Evolutionary conservation across 2,888 invertebrate species (phyloP), one percentile per base, ranked within the genome.

Genomic region (Drosophila mimetica): DNA sequence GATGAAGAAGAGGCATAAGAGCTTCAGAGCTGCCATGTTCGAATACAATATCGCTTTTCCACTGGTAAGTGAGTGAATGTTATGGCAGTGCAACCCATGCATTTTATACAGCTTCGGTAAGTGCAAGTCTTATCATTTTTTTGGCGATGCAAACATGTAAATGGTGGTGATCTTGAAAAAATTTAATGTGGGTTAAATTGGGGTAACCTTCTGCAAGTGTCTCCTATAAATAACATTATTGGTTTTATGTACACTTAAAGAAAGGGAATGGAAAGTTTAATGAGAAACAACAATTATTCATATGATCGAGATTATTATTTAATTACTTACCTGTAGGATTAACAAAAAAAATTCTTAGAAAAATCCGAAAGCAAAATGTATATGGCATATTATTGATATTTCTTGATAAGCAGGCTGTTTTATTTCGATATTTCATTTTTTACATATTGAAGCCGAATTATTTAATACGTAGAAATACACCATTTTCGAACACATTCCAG

Each of bases 111-210:
- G 14, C 30, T 8, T n/a, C n/a, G 18, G 9, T 5, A n/a, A 14
- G 16, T 25, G 32, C n/a, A 2, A 2, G 32, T 20, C 42, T 64
- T 64, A 64, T 64, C 65, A 22, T 18, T 36, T 44, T 18, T 64
- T 64, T 30, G 64, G 42, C 28, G 13, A 42, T 20, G 28, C 37
- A 59, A 46, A 22, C 46, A 46, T 51, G 36, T 36, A 64, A 64
- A 64, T 64, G 20, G 9, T 22, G 4, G 65, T 51, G 64, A 64
- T 64, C 64, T 64, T 64, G 64, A 64, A 64, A 51, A 4, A 28
- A 25, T 32, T 13, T 14, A 63, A 64, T 44, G 30, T 50, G 64
- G 64, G 64, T 44, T 64, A 18, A 2, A 22, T 61, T 36, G 42
- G 9, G 1, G 14, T 13, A 34, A 34, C 48, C 39, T 34, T 13